Percentiles rank a stretch among this genome's conserved stretches.
phyloP scores from a whole-genome alignment of 2,888 invertebrate species.

The Leucophenga maculata region DNA sequence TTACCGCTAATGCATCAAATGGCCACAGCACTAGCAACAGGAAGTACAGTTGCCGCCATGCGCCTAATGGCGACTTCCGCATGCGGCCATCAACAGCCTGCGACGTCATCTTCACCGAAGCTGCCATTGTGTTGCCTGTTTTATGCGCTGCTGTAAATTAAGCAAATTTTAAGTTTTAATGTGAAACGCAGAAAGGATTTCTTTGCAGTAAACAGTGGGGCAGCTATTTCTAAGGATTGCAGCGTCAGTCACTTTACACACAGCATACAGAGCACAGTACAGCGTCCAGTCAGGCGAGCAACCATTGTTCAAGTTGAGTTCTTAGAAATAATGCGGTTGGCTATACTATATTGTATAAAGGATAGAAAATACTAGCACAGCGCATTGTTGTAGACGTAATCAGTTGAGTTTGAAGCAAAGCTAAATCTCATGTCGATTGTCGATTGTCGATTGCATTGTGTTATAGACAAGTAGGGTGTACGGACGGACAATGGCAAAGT shows the following conservation, averaged over 20 bases:
- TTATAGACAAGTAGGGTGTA: neutral
- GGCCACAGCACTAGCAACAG: neutral
- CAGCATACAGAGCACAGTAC: too few relatives aligned
- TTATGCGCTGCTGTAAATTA: constrained; percentile 12
- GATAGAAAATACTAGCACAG: too few relatives aligned
- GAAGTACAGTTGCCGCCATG: constrained; percentile 12
- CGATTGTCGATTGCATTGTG: constrained; percentile 5
- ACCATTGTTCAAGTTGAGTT: too few relatives aligned
- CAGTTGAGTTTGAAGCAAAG: constrained; percentile 3
- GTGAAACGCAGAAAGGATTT: neutral
- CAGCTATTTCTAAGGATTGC: neutral
- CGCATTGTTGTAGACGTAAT: too few relatives aligned
- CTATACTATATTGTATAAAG: too few relatives aligned
- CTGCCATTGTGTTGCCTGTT: neutral
- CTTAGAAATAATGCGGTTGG: too few relatives aligned
- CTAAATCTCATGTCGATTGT: constrained; percentile 20
- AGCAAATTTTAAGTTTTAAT: constrained; percentile 18
- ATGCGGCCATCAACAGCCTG: neutral
- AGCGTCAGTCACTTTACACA: too few relatives aligned
- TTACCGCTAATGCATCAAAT: constrained; percentile 36
- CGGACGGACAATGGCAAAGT: neutral
- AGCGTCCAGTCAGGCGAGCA: too few relatives aligned
- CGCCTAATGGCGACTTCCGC: constrained; percentile 1
- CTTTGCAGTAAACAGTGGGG: neutral
- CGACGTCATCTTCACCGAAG: neutral